phyloP scores from a whole-genome alignment of 2,888 invertebrate genomes.

The Leptopterna dolabrata region DNA sequence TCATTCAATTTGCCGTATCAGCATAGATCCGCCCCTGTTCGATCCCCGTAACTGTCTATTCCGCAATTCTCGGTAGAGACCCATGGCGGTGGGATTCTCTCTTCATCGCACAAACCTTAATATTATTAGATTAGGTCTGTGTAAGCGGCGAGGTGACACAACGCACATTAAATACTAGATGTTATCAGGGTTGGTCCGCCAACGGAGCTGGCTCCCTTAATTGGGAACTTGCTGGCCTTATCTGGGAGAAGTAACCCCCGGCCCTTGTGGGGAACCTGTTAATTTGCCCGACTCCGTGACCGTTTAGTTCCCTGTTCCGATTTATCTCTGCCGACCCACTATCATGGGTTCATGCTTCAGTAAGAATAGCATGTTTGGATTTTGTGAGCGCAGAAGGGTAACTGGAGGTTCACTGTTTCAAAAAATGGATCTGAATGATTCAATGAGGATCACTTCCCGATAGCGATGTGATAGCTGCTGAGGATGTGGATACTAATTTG shows the following conservation, averaged over 20 bases:
- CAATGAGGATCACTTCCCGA: too few relatives aligned
- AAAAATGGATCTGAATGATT: not conserved
- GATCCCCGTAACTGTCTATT: not conserved
- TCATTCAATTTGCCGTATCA: not conserved
- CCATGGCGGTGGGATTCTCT: not conserved
- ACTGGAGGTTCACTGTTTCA: not conserved
- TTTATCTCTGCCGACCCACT: not conserved
- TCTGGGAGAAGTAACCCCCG: not conserved
- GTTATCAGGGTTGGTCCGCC: not conserved
- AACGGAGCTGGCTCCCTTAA: constrained; percentile 14
- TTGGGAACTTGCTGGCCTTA: constrained; percentile 32
- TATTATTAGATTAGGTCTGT: constrained; percentile 27
- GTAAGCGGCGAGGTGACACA: constrained; percentile 18
- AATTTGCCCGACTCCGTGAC: constrained; percentile 36
- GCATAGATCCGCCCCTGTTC: not conserved
- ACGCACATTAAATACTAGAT: constrained; percentile 18
- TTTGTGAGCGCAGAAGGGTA: not conserved
- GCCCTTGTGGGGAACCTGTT: constrained; percentile 3
- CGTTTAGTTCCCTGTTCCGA: constrained; percentile 17
- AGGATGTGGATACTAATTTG: too few relatives aligned
- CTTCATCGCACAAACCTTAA: not conserved
- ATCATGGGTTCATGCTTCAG: constrained; percentile 8
- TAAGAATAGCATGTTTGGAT: not conserved
- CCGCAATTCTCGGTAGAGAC: not conserved
- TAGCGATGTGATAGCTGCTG: too few relatives aligned